Base-by-base conservation (phyloP, 2,888 invertebrate species). In the Eremobia ochroleuca region DNA sequence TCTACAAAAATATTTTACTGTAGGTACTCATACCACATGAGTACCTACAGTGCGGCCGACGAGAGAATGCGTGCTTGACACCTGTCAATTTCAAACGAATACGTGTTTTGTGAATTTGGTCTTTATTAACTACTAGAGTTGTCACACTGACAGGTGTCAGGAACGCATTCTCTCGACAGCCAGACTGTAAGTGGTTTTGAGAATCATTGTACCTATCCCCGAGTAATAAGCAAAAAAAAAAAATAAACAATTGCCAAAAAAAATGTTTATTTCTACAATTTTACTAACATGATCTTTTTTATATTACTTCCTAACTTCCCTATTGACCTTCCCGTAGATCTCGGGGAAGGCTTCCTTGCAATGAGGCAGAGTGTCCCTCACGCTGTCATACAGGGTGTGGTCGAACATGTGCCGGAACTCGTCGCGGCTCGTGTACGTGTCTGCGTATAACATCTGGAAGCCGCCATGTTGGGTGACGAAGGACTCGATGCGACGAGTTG, bases 391-490 rank as follows among this genome's bases (percentile, higher is more conserved):
- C 21, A 98, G 94, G 0, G 95, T 95, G 92, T 98, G 98, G 92
- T 98, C 98, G 93, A 98, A 98, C 98, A 98, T 98, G 69, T 95
- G 90, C 13, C 98, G 94, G 93, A 98, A 99, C 94, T 99, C 98
- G 15, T 98, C 97, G 37, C 95, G 92, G 0, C 98, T 98, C 87
- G 98, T 97, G 94, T 98, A 98, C 0, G 98, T 98, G 91, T 98
- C 98, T 0, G 98, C 98, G 92, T 98, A 98, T 55, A 98, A 94
- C 98, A 98, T 98, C 95, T 98, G 98, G 94, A 98, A 98, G 18
- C 98, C 98, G 40, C 97, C 94, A 81, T 97, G 97, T 66, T 97
- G 94, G 21, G 97, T 94, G n/a, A 98, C 98, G 94, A 98, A 98
- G 82, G 96, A 96, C 92, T 98, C 98, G 15, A 98, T 95, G 59